These are phyloP conservation scores for Lepidocolaptes lacrymiger DNA, from an alignment of 2,797 vertebrate genomes.

Conservation along the genomic window DNA sequence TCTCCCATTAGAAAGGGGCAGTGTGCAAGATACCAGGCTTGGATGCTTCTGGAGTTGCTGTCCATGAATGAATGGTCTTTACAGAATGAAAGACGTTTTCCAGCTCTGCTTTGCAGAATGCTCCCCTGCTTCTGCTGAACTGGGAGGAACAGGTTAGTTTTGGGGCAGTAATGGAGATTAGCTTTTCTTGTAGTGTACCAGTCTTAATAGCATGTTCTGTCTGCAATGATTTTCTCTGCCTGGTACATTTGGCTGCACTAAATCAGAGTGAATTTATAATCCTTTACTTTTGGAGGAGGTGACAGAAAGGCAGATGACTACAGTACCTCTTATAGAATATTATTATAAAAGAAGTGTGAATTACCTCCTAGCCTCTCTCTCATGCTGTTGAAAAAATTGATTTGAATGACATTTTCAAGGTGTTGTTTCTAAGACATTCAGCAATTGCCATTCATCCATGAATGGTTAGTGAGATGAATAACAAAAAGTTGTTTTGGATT, in stretches of 20 bases:
- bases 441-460: conserved; percentile 35
- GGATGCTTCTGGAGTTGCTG: neutral
- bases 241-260: conserved; percentile 31
- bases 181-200: neutral
- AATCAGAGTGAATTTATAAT: conserved; percentile 56
- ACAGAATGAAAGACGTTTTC: neutral
- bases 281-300: conserved; percentile 48
- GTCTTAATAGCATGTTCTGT: conserved; percentile 1
- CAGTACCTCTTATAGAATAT: conserved; percentile 63
- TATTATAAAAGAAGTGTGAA: conserved; percentile 69
- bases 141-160: neutral
- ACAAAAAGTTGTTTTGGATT: conserved; percentile 56
- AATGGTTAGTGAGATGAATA: conserved; percentile 64
- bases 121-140: neutral
- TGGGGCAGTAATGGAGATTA: neutral
- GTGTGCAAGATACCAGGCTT: neutral
- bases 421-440: conserved; percentile 52
- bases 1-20: neutral
- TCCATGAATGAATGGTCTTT: neutral
- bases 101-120: neutral
- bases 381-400: conserved; percentile 58
- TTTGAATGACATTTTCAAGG: conserved; percentile 58
- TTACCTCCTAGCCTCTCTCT: conserved; percentile 57
- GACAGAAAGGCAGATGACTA: conserved; percentile 61
- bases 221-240: conserved; percentile 32